Base-by-base conservation (phyloP, 2,113 vertebrate genomes). In the Dicentrarchus labrax region DNA sequence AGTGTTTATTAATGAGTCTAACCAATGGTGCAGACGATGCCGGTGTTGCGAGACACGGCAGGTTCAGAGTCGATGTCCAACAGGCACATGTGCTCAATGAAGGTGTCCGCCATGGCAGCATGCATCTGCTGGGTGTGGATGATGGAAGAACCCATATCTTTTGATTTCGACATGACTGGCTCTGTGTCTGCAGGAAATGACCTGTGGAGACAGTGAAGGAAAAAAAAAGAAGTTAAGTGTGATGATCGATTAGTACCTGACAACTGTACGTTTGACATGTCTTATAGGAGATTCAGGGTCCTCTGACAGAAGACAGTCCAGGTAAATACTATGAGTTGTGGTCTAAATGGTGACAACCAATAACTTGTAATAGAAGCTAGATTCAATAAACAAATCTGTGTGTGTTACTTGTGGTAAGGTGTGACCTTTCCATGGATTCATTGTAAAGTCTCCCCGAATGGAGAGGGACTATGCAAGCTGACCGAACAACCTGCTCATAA, bases 1-100 rank as follows among this genome's bases (percentile, higher is more conserved):
- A 62, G 12, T 24, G 3, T 4, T 59, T 61, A 16, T 51, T 4
- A n/a, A 51, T 9, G 8, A 19, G 24, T 75, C 97, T 71, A 92
- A 99, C 98, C 98, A 0, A 99, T 98, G 82, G 98, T 99, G 91
- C 98, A 99, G 93, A 99, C 95, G 94, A 99, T 99, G 94, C 98
- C 97, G 0, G 98, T 99, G 96, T 99, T 99, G 17, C 98, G 96
- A 6, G 97, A 96, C 0, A 95, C 96, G 73, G 97, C 96, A 1
- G 98, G 97, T 11, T 97, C 93, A 0, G 98, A 99, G 93, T 99
- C 98, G 0, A 99, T 99, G 95, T 99, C 98, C 94, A 99, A 93
- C 82, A 98, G 97, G 77, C 98, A 99, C 96, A 98, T 94, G 93
- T 99, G 98, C 91, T 99, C 98, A 84, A 99, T 90, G 83, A 96